A percentile compares a stretch with the other conserved stretches of the same genome.
Evolutionary conservation across 2,113 vertebrate species (phyloP).

Genomic region (Mirounga angustirostris): DNA sequence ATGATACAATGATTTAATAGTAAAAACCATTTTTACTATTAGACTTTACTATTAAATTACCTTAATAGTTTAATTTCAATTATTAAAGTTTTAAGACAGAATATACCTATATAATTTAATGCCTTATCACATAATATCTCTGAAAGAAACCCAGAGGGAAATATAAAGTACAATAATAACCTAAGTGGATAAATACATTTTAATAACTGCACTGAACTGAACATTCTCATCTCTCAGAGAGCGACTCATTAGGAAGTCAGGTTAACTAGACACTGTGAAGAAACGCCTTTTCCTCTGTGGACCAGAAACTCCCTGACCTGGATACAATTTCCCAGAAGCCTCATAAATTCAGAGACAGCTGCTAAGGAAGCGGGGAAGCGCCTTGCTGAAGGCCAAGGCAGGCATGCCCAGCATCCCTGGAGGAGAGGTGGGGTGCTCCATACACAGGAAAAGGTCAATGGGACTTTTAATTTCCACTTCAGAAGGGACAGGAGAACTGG

Average conservation of each 20-base stretch:
- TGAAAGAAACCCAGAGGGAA: constrained; percentile 41
- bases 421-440: neutral
- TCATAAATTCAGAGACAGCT: neutral
- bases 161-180: neutral
- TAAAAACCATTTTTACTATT: constrained; percentile 2
- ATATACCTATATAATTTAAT: constrained; percentile 20
- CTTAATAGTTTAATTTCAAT: neutral
- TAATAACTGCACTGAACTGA: neutral
- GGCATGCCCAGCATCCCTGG: neutral
- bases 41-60: neutral
- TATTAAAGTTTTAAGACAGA: neutral
- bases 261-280: neutral
- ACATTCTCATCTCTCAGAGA: neutral
- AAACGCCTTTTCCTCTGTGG: neutral
- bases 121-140: neutral
- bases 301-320: neutral
- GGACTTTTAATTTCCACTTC: neutral
- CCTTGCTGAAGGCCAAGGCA: neutral
- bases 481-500: neutral
- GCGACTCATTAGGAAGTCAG: neutral
- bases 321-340: neutral
- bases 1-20: neutral
- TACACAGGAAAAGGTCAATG: neutral
- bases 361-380: neutral
- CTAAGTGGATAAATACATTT: neutral